Percentiles rank a stretch among this genome's conserved stretches.
Evolutionary conservation across 2,797 vertebrate species (phyloP).

Genomic region (Girardinus metallicus): DNA sequence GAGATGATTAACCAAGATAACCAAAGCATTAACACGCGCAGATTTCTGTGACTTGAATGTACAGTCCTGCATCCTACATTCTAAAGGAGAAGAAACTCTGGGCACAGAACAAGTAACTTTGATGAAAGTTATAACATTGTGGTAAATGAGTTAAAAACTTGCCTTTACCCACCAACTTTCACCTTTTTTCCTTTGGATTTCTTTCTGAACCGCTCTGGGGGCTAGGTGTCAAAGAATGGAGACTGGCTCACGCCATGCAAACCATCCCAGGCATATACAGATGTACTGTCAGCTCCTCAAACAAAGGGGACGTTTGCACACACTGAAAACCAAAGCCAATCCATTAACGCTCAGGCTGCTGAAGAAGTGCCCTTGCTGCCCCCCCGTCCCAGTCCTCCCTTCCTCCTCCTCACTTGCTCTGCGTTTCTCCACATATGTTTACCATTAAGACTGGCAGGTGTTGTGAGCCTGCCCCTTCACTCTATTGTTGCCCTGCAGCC

Average conservation of each 20-base stretch:
- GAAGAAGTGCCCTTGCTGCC: conserved; percentile 40
- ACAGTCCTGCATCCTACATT: conserved; percentile 35
- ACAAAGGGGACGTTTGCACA: conserved; percentile 7
- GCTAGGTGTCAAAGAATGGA: conserved; percentile 34
- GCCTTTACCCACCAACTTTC: conserved; percentile 7
- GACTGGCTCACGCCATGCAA: conserved; percentile 12
- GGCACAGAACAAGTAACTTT: conserved; percentile 18
- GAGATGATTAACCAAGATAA: conserved; percentile 41
- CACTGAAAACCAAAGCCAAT: conserved; percentile 23
- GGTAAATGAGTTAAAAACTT: conserved; percentile 7
- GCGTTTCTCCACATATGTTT: conserved; percentile 75
- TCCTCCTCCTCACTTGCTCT: conserved; percentile 34
- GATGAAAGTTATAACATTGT: background rate
- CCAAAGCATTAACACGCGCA: conserved; percentile 48
- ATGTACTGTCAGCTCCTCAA: conserved; percentile 18
- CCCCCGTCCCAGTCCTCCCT: background rate
- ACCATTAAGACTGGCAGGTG: conserved; percentile 83
- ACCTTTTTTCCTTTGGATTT: conserved; percentile 29
- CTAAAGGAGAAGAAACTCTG: conserved; percentile 31
- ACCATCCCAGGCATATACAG: background rate
- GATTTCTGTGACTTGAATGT: conserved; percentile 46
- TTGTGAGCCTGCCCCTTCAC: conserved; percentile 70
- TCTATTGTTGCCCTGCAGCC: conserved; percentile 69
- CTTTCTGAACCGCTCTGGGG: conserved; percentile 29
- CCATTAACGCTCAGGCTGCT: conserved; percentile 39